Evolutionary conservation across 1,140 invertebrate species (phyloP).

Genomic region (Papilio polytes): DNA sequence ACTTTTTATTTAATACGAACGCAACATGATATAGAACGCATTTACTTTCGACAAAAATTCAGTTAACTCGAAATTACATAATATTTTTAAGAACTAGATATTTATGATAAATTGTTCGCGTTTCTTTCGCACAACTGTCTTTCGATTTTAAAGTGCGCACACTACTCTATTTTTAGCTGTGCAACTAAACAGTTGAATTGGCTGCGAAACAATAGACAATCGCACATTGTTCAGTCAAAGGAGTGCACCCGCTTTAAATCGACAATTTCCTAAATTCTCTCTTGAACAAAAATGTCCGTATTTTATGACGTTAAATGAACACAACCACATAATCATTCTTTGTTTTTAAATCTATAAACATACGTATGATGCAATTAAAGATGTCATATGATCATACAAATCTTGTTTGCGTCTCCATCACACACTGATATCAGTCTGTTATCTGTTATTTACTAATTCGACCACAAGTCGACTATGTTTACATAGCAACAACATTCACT

Average conservation of each 20-base stretch:
- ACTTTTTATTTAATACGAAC: not conserved
- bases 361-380: not conserved
- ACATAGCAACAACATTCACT: conserved; percentile 11
- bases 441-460: not conserved
- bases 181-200: no score
- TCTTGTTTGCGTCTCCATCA: not conserved
- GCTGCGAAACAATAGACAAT: no score
- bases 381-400: not conserved
- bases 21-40: not conserved
- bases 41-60: no score
- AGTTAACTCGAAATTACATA: no score
- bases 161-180: no score
- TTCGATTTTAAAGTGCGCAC: no score
- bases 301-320: not conserved
- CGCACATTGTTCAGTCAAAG: no score
- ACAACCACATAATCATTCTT: not conserved
- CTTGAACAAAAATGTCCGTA: not conserved
- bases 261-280: not conserved
- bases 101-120: no score
- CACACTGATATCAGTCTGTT: not conserved
- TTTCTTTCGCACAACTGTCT: no score
- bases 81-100: no score
- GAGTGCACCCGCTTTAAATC: not conserved
- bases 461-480: conserved; percentile 14
- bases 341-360: not conserved